Evolutionary conservation across 2,113 vertebrate species (phyloP), one percentile per base, ranked within the genome.

Genomic region (Gambusia holbrooki): DNA sequence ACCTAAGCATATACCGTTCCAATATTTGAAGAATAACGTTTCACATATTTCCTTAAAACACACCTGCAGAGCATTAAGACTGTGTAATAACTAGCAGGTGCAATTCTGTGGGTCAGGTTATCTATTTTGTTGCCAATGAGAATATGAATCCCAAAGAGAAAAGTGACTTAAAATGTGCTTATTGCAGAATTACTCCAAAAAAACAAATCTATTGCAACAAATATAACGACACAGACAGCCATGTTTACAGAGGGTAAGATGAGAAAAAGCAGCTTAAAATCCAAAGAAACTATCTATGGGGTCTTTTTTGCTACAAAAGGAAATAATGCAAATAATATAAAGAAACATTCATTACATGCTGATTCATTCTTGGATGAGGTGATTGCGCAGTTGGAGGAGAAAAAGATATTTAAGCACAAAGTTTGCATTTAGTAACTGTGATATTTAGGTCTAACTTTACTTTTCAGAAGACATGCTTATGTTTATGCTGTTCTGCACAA

Each of bases 81-180:
- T 54, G 61, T 37, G 30, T 27, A 33, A 61, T 13, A 58, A n/a
- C 65, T 58, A 2, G 51, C 51, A 58, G 51, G 51, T 58, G 22
- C 22, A 45, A 32, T 58, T 35, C 64, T 7, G 27, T 62, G 72
- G 76, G 63, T 81, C 35, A 45, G 4, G n/a, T 66, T 78, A 71
- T 67, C 5, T 11, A 32, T 74, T 80, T 77, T 69, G 19, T 62
- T 71, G 66, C 71, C 42, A 48, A 15, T 27, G 33, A 69, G 62
- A 62, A 78, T 85, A 84, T 35, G 19, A 35, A 79, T 78, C 81
- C 78, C 22, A 79, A 13, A 25, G 65, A 28, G 30, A 32, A 67
- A 71, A 51, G 7, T 37, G 19, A 60, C 85, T 80, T 62, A 66
- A 77, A 74, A 79, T 30, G 13, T 72, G 68, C 71, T 83, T 63